Evolutionary conservation across 2,888 invertebrate species (phyloP).

Genomic region (Tortricodes alternella): DNA sequence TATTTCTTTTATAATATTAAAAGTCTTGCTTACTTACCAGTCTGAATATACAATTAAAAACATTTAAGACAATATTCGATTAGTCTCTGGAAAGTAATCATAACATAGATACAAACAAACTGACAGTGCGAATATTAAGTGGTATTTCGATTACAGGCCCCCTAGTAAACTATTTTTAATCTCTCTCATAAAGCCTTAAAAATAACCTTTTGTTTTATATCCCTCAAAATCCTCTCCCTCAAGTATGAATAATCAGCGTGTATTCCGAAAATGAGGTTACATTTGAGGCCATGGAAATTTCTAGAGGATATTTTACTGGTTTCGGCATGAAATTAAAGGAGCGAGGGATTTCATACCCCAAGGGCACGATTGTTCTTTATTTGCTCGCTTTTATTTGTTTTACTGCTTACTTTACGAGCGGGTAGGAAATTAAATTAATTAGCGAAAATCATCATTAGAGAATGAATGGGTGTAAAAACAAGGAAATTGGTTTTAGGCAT

Average conservation of each 20-base stretch:
- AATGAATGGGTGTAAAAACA: neutral
- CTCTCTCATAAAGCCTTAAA: too few species aligned
- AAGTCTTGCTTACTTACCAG: too few species aligned
- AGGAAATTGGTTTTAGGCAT: neutral
- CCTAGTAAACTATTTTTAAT: too few species aligned
- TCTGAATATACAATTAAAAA: too few species aligned
- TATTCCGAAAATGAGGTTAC: conserved; percentile 1
- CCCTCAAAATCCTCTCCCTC: neutral
- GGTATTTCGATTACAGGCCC: too few species aligned
- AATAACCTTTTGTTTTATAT: neutral
- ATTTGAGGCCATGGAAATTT: conserved; percentile 8
- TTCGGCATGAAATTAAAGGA: conserved; percentile 19
- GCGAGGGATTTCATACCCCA: conserved; percentile 5
- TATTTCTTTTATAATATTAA: too few species aligned
- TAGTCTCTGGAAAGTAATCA: too few species aligned
- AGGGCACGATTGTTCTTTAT: conserved; percentile 22
- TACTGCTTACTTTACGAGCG: conserved; percentile 20
- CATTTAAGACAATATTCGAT: too few species aligned
- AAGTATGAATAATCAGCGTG: conserved; percentile 4
- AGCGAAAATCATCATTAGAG: conserved; percentile 7
- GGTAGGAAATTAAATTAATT: conserved; percentile 19
- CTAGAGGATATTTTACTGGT: conserved; percentile 19
- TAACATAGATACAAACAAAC: too few species aligned
- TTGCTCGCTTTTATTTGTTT: conserved; percentile 21
- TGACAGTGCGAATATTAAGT: too few species aligned